Evolutionary conservation across 53 echinoderm and acorn worm genomes (phyloP), one percentile per base, ranked within the genome.

Genomic region (Henricia sp.): DNA sequence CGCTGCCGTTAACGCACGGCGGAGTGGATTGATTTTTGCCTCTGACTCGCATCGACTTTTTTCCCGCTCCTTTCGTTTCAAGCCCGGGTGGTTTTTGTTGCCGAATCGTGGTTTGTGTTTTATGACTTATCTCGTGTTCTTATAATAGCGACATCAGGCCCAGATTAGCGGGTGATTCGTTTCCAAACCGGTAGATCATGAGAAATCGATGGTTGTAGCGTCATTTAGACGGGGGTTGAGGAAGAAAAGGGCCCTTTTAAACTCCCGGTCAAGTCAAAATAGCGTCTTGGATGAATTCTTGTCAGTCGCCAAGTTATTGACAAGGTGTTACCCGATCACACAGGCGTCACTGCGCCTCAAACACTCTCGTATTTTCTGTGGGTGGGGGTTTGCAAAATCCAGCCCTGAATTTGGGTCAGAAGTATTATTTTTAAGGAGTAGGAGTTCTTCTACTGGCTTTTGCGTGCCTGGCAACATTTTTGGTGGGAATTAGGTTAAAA

Each of bases 281-380:
- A 25, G 16, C 12, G 41, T 37, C 76, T 58, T 57, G 41, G 42
- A 59, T 76, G 58, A 59, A 76, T 59, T 57, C 27, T 3, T 23
- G 70, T 33, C 80, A 63, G 80, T 80, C 80, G 80, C 80, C 80
- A 16, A 20, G 14, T 29, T 80, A 80, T 80, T 63, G 80, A 80
- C 63, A 80, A 37, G 80, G 80, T 64, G 80, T 50, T 80, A 80
- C 64, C 44, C n/a, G 80, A 80, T 80, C 80, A 34, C 26, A 33
- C 28, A n/a, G 64, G 65, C 65, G 37, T 80, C 80, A 25, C 63
- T 42, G 19, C 8, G 48, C 80, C 80, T 46, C 26, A 1, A 23
- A 6, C 41, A n/a, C n/a, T n/a, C n/a, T n/a, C n/a, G n/a, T n/a
- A n/a, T n/a, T n/a, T n/a, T n/a, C n/a, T n/a, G n/a, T n/a, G n/a